A percentile compares a stretch with the other conserved stretches of the same genome.
Conservation (phyloP, 2,113 vertebrate genomes). For the Psophia crepitans region DNA sequence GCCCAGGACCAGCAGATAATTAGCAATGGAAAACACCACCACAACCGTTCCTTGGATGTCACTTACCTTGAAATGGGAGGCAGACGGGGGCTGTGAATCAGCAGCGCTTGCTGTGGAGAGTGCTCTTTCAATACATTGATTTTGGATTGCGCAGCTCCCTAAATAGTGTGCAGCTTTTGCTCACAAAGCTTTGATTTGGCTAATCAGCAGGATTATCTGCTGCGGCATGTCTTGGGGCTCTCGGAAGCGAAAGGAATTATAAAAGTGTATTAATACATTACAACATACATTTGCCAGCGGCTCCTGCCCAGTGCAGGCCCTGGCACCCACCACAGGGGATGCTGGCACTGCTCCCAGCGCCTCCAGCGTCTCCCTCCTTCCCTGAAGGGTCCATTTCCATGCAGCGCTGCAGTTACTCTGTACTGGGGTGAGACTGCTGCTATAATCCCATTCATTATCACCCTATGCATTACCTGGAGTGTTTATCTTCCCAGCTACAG, state of each 20-base stretch:
- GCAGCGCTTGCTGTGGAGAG: not conserved
- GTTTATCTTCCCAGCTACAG: not conserved
- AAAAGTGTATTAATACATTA: constrained; percentile 2
- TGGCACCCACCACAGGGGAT: not conserved
- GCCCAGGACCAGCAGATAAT: not conserved
- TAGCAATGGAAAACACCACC: not conserved
- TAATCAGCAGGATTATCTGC: constrained; percentile 39
- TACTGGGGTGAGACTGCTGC: not conserved
- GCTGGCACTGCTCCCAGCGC: not conserved
- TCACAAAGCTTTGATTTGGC: constrained; percentile 23
- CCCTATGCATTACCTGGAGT: not conserved
- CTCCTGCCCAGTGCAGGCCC: not conserved
- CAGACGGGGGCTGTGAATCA: not conserved
- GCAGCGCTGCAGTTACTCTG: not conserved
- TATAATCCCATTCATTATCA: not conserved
- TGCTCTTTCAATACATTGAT: constrained; percentile 3
- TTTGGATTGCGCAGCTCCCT: not conserved
- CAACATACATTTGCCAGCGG: not conserved
- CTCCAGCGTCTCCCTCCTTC: not conserved
- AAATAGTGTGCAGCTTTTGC: not conserved
- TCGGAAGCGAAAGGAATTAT: constrained; percentile 25
- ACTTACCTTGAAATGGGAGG: not conserved
- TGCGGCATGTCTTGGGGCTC: not conserved
- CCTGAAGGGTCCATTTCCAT: not conserved
- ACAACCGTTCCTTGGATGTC: not conserved